A percentile compares a stretch with the other conserved stretches of the same genome.
phyloP scores from a whole-genome alignment of 2,888 invertebrate species.

The Steromphala cineraria region DNA sequence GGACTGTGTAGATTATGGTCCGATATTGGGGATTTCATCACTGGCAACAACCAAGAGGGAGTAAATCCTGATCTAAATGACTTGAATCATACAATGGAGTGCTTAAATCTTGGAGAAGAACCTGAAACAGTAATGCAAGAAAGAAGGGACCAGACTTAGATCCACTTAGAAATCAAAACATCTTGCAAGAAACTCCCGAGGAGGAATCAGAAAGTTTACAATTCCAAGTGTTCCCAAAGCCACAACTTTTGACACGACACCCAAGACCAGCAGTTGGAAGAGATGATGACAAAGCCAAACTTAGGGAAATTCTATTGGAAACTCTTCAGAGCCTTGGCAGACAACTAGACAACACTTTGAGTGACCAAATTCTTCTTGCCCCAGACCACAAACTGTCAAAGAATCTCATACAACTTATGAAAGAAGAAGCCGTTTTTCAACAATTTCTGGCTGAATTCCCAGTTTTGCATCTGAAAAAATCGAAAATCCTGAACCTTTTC shows the following conservation, averaged over 20 bases:
- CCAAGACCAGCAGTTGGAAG: background rate
- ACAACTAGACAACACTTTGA: background rate
- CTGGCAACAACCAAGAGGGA: background rate
- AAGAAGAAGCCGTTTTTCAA: background rate
- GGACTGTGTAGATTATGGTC: background rate
- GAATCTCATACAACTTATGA: background rate
- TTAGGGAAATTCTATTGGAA: background rate
- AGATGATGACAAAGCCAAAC: background rate
- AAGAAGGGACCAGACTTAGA: background rate
- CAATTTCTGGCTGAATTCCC: background rate
- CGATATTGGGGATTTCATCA: background rate
- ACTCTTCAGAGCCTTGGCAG: background rate
- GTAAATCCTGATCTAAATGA: too few species aligned
- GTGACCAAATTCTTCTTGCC: background rate
- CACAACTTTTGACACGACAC: background rate
- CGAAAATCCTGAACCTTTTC: background rate
- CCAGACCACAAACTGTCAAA: background rate
- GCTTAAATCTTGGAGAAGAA: background rate
- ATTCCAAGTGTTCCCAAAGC: background rate
- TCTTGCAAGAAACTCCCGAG: too few species aligned
- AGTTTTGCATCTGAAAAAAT: background rate
- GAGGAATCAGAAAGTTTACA: background rate
- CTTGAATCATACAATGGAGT: background rate
- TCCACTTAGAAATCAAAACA: too few species aligned
- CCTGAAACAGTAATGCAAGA: background rate